phyloP scores from a whole-genome alignment of 2,113 vertebrate genomes.

The Struthidea cinerea region DNA sequence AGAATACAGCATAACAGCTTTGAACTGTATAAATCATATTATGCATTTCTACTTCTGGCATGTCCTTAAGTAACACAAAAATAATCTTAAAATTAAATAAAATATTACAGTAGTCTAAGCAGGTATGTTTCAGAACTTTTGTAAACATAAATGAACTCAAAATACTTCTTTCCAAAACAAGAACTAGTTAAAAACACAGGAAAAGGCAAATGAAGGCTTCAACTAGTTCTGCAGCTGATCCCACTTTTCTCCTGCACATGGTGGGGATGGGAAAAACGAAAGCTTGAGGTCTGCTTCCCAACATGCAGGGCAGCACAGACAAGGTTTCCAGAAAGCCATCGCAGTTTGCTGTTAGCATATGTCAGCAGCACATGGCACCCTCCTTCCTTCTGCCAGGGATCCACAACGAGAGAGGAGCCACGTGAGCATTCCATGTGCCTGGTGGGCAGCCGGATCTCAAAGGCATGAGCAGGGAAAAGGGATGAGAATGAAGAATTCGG shows the following conservation, averaged over 20 bases:
- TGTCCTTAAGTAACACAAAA: neutral
- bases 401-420: neutral
- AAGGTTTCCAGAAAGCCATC: neutral
- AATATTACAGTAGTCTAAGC: neutral
- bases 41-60: neutral
- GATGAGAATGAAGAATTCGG: neutral
- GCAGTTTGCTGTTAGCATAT: neutral
- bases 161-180: neutral
- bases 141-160: neutral
- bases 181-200: neutral
- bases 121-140: neutral
- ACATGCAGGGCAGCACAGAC: neutral
- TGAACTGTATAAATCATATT: neutral
- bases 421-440: accelerated
- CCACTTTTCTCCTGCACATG: neutral
- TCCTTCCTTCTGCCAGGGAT: neutral
- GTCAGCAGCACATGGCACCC: neutral
- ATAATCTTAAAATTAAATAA: neutral
- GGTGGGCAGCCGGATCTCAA: neutral
- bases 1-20: neutral
- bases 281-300: neutral
- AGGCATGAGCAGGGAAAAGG: neutral
- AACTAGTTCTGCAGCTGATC: neutral
- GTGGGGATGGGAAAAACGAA: neutral
- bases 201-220: neutral